Evolutionary conservation across 2,888 invertebrate species (phyloP).

Genomic region (Incurvaria masculella): DNA sequence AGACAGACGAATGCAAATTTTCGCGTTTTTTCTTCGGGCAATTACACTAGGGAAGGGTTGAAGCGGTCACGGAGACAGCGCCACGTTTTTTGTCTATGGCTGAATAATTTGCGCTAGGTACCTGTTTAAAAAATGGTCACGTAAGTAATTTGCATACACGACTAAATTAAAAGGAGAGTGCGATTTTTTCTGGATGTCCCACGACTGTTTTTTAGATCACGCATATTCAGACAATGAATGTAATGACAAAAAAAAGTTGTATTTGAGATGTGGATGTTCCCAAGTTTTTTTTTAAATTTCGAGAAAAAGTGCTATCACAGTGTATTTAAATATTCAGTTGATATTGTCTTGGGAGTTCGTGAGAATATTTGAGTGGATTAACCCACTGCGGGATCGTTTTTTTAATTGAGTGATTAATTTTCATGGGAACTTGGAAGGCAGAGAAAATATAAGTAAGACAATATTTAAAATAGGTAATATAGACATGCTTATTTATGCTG

Average conservation of each 20-base stretch:
- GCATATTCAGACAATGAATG: neutral
- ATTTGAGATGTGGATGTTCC: neutral
- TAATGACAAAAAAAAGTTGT: neutral
- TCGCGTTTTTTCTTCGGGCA: conserved; percentile 23
- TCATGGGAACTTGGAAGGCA: too few species aligned
- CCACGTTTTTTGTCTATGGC: conserved; percentile 21
- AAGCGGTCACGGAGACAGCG: conserved; percentile 20
- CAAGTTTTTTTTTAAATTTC: neutral
- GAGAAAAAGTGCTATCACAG: neutral
- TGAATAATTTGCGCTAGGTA: conserved; percentile 21
- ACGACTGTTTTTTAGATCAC: conserved; percentile 27
- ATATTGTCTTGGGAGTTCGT: neutral
- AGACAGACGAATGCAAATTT: conserved; percentile 37
- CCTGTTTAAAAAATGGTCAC: conserved; percentile 41
- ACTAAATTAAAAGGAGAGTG: conserved; percentile 21
- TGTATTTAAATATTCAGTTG: neutral
- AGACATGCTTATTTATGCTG: too few species aligned
- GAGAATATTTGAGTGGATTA: neutral
- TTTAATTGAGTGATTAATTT: too few species aligned
- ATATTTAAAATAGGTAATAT: too few species aligned
- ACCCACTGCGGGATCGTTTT: neutral
- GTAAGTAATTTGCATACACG: conserved; percentile 33
- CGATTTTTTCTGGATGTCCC: conserved; percentile 38
- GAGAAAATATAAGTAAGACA: too few species aligned
- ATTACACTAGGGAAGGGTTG: neutral